Percentiles rank a stretch among this genome's conserved stretches.
Evolutionary conservation across 2,797 vertebrate species (phyloP).

Genomic region (Lagorchestes hirsutus): DNA sequence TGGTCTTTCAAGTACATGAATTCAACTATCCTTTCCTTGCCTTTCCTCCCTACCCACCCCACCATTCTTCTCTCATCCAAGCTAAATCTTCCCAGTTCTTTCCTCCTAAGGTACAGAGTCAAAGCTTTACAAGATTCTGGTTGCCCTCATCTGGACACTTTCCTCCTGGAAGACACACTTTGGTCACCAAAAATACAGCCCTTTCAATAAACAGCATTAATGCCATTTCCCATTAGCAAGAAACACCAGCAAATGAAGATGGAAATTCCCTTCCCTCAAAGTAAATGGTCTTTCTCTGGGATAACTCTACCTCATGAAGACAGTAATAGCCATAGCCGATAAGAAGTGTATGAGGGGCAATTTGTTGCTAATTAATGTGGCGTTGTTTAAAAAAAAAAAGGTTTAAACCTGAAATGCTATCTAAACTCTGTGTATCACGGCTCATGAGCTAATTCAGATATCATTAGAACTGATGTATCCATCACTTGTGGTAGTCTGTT

Average conservation of each 20-base stretch:
- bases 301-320: conserved; percentile 57
- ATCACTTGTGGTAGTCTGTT: background rate
- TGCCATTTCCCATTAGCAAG: conserved; percentile 21
- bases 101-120: conserved; percentile 24
- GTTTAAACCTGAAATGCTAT: conserved; percentile 77
- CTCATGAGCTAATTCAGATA: conserved; percentile 78
- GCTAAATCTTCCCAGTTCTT: conserved; percentile 29
- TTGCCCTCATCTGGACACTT: background rate
- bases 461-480: conserved; percentile 71
- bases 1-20: background rate
- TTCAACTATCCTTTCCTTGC: background rate
- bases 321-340: conserved; percentile 64
- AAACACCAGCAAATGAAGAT: conserved; percentile 28
- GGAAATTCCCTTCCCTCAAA: conserved; percentile 70
- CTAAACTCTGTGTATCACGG: conserved; percentile 74
- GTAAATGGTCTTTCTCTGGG: conserved; percentile 65
- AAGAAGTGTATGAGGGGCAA: conserved; percentile 58
- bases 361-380: conserved; percentile 75
- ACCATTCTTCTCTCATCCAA: background rate
- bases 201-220: background rate
- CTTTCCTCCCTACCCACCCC: background rate
- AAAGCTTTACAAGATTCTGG: background rate
- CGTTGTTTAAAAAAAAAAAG: conserved; percentile 49
- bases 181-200: background rate
- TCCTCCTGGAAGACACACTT: fast-evolving